Conservation (phyloP, 2,113 vertebrate species). For the Hepsetus odoe region DNA sequence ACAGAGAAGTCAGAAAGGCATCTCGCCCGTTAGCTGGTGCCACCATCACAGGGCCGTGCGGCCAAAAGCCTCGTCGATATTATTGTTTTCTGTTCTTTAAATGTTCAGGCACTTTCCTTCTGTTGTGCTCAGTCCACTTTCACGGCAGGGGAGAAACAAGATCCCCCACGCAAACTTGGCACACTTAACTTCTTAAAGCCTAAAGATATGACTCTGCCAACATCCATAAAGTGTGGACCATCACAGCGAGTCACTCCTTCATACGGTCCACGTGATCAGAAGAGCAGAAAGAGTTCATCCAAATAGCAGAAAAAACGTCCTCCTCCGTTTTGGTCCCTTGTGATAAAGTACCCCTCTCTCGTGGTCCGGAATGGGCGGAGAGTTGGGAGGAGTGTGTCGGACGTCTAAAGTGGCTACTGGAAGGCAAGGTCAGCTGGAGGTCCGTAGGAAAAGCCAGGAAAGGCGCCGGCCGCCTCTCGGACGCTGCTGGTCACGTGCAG, state of each 20-base stretch:
- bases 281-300: background rate
- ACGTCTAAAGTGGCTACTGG: slow-evolving; percentile 61
- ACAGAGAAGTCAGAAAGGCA: slow-evolving; percentile 57
- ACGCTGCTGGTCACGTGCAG: slow-evolving; percentile 73
- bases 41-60: slow-evolving; percentile 39
- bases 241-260: background rate
- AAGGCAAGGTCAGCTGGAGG: slow-evolving; percentile 68
- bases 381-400: background rate
- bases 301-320: no score
- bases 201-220: background rate
- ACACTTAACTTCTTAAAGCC: slow-evolving; percentile 41
- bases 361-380: slow-evolving; percentile 12
- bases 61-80: slow-evolving; percentile 25
- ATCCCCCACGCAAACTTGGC: slow-evolving; percentile 59
- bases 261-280: background rate
- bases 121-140: slow-evolving; percentile 24
- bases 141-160: slow-evolving; percentile 10
- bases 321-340: background rate
- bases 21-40: slow-evolving; percentile 47
- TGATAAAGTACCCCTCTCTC: background rate
- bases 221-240: background rate
- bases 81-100: slow-evolving; percentile 37
- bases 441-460: slow-evolving; percentile 81
- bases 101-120: slow-evolving; percentile 70
- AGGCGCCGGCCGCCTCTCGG: slow-evolving; percentile 77